Percentiles rank a stretch among this genome's conserved stretches.
Evolutionary conservation across 2,888 invertebrate genomes (phyloP).

Genomic region (Biston stratarius): DNA sequence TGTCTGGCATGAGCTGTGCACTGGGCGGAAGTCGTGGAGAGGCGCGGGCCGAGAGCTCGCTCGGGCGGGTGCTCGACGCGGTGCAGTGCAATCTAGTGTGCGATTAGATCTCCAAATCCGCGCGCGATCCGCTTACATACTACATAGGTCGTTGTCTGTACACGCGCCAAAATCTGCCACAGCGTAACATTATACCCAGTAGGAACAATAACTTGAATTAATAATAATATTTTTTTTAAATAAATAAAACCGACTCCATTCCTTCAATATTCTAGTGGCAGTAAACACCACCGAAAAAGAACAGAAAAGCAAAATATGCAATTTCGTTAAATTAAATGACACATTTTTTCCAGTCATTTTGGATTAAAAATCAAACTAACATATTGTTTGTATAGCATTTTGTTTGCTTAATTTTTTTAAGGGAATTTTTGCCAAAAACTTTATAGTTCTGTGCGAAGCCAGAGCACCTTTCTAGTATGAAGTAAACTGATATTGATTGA

Average conservation of each 20-base stretch:
- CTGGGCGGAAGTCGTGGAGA: not conserved
- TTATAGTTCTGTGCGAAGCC: too few relatives aligned
- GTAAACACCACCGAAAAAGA: too few relatives aligned
- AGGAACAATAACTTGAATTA: not conserved
- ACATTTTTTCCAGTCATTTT: too few relatives aligned
- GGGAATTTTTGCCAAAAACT: too few relatives aligned
- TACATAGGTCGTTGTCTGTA: slow-evolving; percentile 15
- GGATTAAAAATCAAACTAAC: too few relatives aligned
- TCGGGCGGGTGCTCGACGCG: not conserved
- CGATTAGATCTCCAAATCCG: slow-evolving; percentile 32
- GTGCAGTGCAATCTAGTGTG: slow-evolving; percentile 22
- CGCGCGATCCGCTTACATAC: slow-evolving; percentile 25
- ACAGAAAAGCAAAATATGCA: too few relatives aligned
- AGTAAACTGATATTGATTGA: too few relatives aligned
- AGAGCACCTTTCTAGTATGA: too few relatives aligned
- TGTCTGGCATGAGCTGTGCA: not conserved
- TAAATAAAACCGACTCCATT: not conserved
- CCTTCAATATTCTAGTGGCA: too few relatives aligned
- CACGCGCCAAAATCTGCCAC: not conserved
- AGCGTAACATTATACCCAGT: not conserved
- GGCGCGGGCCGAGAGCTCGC: not conserved
- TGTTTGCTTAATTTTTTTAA: too few relatives aligned
- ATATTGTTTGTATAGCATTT: too few relatives aligned
- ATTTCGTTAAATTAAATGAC: too few relatives aligned
- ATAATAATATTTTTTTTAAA: not conserved